Conservation (phyloP, 2,888 invertebrate species). For the Lordiphosa andalusiaca region DNA sequence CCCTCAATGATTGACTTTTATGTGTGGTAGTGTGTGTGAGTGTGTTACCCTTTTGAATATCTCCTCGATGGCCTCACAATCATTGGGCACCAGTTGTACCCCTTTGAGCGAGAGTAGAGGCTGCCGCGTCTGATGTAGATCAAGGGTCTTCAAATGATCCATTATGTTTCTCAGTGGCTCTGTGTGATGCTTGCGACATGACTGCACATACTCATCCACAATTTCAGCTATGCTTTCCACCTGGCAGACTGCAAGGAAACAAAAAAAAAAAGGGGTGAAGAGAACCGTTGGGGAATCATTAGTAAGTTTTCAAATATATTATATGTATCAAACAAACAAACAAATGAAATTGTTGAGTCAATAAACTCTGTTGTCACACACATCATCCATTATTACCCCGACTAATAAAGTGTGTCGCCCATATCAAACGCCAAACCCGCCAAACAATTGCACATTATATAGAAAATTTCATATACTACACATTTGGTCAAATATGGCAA, state of each 20-base stretch:
- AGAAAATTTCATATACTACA: slow-evolving; percentile 14
- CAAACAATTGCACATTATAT: slow-evolving; percentile 23
- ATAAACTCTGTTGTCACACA: slow-evolving; percentile 45
- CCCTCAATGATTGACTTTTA: not conserved
- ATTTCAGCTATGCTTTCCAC: slow-evolving; percentile 84
- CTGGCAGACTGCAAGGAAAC: slow-evolving; percentile 70
- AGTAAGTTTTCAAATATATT: slow-evolving; percentile 23
- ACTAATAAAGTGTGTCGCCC: slow-evolving; percentile 28
- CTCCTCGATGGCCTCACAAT: slow-evolving; percentile 91
- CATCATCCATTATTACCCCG: slow-evolving; percentile 28
- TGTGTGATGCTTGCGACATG: slow-evolving; percentile 87
- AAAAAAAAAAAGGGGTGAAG: not conserved
- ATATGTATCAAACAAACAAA: too few relatives aligned
- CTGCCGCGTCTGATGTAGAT: slow-evolving; percentile 81
- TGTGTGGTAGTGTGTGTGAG: not conserved
- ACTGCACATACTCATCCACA: slow-evolving; percentile 86
- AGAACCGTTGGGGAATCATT: not conserved
- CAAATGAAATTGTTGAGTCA: slow-evolving; percentile 43
- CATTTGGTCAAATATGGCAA: slow-evolving; percentile 38
- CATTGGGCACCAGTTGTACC: slow-evolving; percentile 84
- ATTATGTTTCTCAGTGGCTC: slow-evolving; percentile 86
- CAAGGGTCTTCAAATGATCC: slow-evolving; percentile 85
- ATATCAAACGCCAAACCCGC: slow-evolving; percentile 24
- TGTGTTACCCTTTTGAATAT: slow-evolving; percentile 85
- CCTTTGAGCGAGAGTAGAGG: slow-evolving; percentile 83